Conservation (phyloP, 2,888 invertebrate genomes). For the Drosophila picticornis region DNA sequence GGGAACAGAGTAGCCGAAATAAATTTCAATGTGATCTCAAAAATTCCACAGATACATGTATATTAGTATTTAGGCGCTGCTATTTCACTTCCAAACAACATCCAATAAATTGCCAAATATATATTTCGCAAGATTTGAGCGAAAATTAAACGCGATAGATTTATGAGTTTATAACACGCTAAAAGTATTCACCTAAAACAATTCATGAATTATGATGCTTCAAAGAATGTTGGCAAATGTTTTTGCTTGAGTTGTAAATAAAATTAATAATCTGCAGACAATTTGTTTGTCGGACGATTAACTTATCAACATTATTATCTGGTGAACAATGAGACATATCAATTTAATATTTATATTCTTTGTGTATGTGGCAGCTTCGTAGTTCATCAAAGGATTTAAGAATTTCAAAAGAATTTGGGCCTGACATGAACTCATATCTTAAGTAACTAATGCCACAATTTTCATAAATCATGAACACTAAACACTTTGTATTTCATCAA, state of each 20-base stretch:
- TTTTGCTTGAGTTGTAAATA: slow-evolving; percentile 28
- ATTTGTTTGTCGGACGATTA: not conserved
- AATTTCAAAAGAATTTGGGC: slow-evolving; percentile 38
- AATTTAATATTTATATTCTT: not conserved
- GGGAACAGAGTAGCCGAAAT: slow-evolving; percentile 36
- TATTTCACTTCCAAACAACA: slow-evolving; percentile 13
- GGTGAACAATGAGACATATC: not conserved
- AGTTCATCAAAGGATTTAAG: slow-evolving; percentile 23
- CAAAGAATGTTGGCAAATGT: slow-evolving; percentile 14
- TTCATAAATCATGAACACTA: slow-evolving; percentile 65
- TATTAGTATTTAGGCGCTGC: slow-evolving; percentile 5
- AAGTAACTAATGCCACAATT: slow-evolving; percentile 46
- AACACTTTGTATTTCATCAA: slow-evolving; percentile 61
- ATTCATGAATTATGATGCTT: slow-evolving; percentile 31
- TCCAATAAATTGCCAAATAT: slow-evolving; percentile 42
- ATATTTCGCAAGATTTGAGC: slow-evolving; percentile 38
- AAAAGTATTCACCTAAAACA: slow-evolving; percentile 28
- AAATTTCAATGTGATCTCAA: slow-evolving; percentile 51
- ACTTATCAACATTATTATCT: not conserved
- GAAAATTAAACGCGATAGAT: slow-evolving; percentile 30
- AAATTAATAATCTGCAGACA: slow-evolving; percentile 2
- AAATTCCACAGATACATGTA: slow-evolving; percentile 17
- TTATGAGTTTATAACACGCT: slow-evolving; percentile 40
- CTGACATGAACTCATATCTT: slow-evolving; percentile 48
- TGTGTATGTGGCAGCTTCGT: slow-evolving; percentile 7